Conservation (phyloP, 2,888 invertebrate genomes). For the Dorcus parallelipipedus region DNA sequence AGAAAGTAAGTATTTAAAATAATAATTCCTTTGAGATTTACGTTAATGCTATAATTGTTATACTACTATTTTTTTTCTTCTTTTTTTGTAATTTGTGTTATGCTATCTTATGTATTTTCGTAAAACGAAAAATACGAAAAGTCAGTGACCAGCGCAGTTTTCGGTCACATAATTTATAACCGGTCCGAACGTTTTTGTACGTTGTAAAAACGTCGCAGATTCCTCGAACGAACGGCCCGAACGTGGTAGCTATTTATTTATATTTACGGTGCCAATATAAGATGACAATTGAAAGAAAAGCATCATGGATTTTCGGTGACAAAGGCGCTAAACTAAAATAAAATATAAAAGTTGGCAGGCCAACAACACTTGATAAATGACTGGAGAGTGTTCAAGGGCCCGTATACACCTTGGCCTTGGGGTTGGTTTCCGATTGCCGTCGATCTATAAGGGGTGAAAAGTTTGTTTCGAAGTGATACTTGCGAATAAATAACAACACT, state of each 20-base stretch:
- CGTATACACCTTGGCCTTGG: conserved; percentile 1
- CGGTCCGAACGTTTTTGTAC: background rate
- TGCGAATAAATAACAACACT: too few species aligned
- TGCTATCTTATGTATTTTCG: background rate
- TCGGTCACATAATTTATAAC: background rate
- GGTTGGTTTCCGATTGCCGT: conserved; percentile 13
- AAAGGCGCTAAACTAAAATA: conserved; percentile 40
- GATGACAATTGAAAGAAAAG: conserved; percentile 40
- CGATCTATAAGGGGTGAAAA: conserved; percentile 12
- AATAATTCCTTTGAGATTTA: too few species aligned
- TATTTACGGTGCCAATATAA: conserved; percentile 42
- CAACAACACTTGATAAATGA: conserved; percentile 46
- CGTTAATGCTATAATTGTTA: too few species aligned
- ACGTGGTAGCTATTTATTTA: conserved; percentile 36
- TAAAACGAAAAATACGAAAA: background rate
- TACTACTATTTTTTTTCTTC: too few species aligned
- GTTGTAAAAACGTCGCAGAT: too few species aligned
- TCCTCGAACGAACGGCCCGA: background rate
- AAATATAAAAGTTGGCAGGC: conserved; percentile 46
- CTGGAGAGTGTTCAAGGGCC: conserved; percentile 28
- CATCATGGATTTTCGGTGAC: conserved; percentile 35
- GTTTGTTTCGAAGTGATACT: too few species aligned
- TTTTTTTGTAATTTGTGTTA: too few species aligned
- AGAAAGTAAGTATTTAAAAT: too few species aligned
- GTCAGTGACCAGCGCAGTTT: background rate